A percentile compares a stretch with the other conserved stretches of the same genome.
Evolutionary conservation across 2,888 invertebrate species (phyloP).

Genomic region (Diarsia dahlii): DNA sequence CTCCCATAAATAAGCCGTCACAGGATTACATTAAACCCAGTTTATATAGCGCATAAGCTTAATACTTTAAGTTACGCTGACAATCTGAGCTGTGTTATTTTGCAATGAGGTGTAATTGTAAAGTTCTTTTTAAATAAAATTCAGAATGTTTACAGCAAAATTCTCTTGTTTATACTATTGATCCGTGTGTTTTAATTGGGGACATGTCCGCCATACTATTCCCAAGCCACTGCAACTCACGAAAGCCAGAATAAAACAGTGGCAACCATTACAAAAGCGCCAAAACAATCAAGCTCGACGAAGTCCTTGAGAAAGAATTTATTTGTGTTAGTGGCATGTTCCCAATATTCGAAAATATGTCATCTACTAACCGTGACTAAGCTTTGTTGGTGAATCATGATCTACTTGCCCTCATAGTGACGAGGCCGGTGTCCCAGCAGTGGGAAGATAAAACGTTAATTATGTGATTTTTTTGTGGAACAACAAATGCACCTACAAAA

Average conservation of each 20-base stretch:
- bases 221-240: too few species aligned
- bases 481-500: not conserved
- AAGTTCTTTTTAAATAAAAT: not conserved
- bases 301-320: too few species aligned
- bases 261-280: too few species aligned
- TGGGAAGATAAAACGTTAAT: not conserved
- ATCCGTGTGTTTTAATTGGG: too few species aligned
- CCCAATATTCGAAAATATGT: not conserved
- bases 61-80: slow-evolving; percentile 59
- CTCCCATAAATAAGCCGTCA: slow-evolving; percentile 55
- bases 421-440: not conserved
- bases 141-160: too few species aligned
- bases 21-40: slow-evolving; percentile 61
- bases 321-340: not conserved
- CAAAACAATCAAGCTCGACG: too few species aligned
- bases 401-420: not conserved
- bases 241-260: too few species aligned
- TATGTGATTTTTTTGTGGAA: not conserved
- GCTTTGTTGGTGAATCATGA: not conserved
- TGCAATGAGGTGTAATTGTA: slow-evolving; percentile 36
- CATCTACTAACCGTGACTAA: not conserved
- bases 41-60: slow-evolving; percentile 57
- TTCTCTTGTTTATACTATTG: too few species aligned
- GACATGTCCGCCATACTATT: too few species aligned
- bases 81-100: slow-evolving; percentile 30